phyloP scores from a whole-genome alignment of 2,888 invertebrate species.

The Papilio elwesi region DNA sequence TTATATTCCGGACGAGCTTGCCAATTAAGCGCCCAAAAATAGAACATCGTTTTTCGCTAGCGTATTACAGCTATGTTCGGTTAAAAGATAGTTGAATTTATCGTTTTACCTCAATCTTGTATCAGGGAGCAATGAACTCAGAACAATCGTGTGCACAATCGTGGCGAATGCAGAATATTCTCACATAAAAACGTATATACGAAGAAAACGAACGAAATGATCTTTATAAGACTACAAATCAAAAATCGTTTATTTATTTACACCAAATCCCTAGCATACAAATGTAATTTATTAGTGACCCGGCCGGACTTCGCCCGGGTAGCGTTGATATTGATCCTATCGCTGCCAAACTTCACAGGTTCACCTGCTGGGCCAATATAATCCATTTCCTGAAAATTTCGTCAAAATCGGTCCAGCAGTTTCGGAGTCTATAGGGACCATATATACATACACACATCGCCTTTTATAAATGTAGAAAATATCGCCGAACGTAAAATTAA shows the following conservation, averaged over 20 bases:
- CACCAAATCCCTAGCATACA: neutral
- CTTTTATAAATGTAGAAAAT: too few species aligned
- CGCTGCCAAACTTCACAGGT: too few species aligned
- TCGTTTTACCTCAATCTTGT: conserved; percentile 27
- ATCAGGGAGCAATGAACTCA: conserved; percentile 42
- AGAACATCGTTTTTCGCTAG: conserved; percentile 65
- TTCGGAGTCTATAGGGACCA: too few species aligned
- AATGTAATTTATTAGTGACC: too few species aligned
- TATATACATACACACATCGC: too few species aligned
- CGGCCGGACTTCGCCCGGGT: too few species aligned
- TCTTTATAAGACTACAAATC: neutral
- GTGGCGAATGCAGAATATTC: conserved; percentile 31
- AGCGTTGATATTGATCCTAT: too few species aligned
- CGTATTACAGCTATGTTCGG: conserved; percentile 63
- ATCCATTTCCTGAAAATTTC: too few species aligned
- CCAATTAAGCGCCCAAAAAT: conserved; percentile 62
- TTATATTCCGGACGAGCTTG: conserved; percentile 50
- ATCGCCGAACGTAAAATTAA: too few species aligned
- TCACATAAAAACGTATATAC: neutral
- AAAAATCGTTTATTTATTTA: neutral
- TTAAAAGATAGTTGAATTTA: conserved; percentile 39
- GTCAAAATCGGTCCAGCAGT: too few species aligned
- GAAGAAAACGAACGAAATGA: conserved; percentile 16
- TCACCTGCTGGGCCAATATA: too few species aligned
- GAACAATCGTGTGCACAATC: conserved; percentile 39